These are phyloP conservation scores for Chondrilla cf. caribensis DNA, from an alignment of 37 sponge, comb jelly and placozoan genomes.

Conservation along the genomic window DNA sequence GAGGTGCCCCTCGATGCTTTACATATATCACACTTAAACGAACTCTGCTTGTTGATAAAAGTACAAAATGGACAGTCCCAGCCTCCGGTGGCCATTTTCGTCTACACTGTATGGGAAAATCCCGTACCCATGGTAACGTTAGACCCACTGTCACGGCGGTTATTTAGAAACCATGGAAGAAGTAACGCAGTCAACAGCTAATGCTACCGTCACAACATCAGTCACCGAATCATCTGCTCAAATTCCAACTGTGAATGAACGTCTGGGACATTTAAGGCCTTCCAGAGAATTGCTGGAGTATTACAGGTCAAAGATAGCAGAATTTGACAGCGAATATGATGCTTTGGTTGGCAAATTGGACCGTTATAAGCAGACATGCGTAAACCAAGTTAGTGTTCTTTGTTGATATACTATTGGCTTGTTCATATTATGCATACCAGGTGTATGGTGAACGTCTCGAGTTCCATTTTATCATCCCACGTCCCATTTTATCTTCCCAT, in stretches of 20 bases:
- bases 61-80: constrained; percentile 39
- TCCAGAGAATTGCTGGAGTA: constrained; percentile 92
- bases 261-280: constrained; percentile 76
- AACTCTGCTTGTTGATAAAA: constrained; percentile 27
- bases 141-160: too few species aligned
- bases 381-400: too few species aligned
- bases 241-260: constrained; percentile 46
- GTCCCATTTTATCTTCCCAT: too few species aligned
- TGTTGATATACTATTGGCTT: too few species aligned
- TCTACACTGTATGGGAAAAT: not conserved
- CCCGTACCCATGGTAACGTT: not conserved
- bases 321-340: constrained; percentile 92
- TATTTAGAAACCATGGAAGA: too few species aligned
- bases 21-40: constrained; percentile 29
- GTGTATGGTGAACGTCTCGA: too few species aligned
- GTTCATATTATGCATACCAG: too few species aligned
- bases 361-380: constrained; percentile 63
- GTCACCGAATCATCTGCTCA: not conserved
- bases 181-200: too few species aligned
- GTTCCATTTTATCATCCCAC: too few species aligned
- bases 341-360: constrained; percentile 71
- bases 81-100: not conserved
- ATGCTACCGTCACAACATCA: not conserved
- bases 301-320: constrained; percentile 93
- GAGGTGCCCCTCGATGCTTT: constrained; percentile 30